Conservation (phyloP, 2,797 vertebrate genomes). For the Neopelma chrysocephalum region DNA sequence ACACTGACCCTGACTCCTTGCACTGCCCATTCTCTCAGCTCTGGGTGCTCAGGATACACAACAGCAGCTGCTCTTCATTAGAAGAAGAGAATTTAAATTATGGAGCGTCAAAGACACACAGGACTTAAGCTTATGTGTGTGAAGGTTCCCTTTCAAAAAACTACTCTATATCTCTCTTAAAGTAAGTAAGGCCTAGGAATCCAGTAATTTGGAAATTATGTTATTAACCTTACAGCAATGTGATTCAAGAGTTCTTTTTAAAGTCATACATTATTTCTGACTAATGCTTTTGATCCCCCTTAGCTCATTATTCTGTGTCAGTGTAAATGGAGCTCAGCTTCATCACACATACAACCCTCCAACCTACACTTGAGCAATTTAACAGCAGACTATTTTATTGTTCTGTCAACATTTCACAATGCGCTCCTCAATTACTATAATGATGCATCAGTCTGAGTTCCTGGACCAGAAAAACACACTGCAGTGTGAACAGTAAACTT, state of each 20-base stretch:
- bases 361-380: background rate
- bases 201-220: background rate
- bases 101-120: background rate
- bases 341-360: background rate
- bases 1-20: accelerated
- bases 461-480: background rate
- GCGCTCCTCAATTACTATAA: background rate
- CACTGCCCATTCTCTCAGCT: background rate
- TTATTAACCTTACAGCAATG: background rate
- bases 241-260: background rate
- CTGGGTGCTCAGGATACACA: background rate
- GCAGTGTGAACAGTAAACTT: background rate
- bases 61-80: background rate
- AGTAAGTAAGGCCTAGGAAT: background rate
- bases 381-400: background rate
- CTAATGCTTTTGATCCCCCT: slow-evolving; percentile 6
- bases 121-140: background rate
- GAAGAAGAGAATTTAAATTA: background rate
- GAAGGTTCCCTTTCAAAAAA: background rate
- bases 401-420: background rate
- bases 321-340: background rate
- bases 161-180: background rate
- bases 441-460: background rate
- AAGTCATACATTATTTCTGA: slow-evolving; percentile 9
- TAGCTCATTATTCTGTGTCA: background rate